Evolutionary conservation across 2,888 invertebrate genomes (phyloP).

Genomic region (Lepidochrysops patricia): DNA sequence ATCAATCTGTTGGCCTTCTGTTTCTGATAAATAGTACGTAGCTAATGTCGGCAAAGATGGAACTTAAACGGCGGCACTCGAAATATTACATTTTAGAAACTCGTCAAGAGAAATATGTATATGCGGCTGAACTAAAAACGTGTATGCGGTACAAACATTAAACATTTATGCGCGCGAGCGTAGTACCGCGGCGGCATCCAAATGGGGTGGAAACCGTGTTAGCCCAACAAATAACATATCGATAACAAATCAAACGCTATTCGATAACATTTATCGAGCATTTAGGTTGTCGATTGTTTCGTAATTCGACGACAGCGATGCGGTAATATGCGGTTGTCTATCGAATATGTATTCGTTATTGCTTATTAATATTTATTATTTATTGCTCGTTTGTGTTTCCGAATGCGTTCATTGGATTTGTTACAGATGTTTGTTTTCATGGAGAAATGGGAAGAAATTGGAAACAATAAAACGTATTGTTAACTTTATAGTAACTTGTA

Average conservation of each 20-base stretch:
- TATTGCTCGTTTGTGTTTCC: background rate
- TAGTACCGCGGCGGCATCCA: background rate
- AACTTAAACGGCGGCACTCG: too few relatives aligned
- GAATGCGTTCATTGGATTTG: background rate
- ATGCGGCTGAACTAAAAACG: background rate
- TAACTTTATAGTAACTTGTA: too few relatives aligned
- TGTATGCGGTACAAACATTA: background rate
- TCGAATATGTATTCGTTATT: background rate
- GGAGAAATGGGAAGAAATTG: background rate
- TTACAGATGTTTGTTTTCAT: background rate
- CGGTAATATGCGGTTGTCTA: background rate
- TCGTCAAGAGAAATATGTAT: background rate
- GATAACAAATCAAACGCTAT: background rate
- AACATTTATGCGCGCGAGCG: constrained; percentile 3
- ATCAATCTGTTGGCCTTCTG: too few relatives aligned
- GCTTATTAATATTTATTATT: background rate
- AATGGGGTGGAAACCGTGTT: constrained; percentile 3
- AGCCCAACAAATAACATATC: constrained; percentile 5
- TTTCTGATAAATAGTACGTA: too few relatives aligned
- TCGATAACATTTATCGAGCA: background rate
- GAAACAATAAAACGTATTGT: too few relatives aligned
- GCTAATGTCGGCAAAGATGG: too few relatives aligned
- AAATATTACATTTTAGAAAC: too few relatives aligned
- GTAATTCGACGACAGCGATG: constrained; percentile 1
- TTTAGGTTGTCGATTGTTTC: constrained; percentile 1